Evolutionary conservation across 2,797 vertebrate species (phyloP).

Genomic region (Amblyraja radiata): DNA sequence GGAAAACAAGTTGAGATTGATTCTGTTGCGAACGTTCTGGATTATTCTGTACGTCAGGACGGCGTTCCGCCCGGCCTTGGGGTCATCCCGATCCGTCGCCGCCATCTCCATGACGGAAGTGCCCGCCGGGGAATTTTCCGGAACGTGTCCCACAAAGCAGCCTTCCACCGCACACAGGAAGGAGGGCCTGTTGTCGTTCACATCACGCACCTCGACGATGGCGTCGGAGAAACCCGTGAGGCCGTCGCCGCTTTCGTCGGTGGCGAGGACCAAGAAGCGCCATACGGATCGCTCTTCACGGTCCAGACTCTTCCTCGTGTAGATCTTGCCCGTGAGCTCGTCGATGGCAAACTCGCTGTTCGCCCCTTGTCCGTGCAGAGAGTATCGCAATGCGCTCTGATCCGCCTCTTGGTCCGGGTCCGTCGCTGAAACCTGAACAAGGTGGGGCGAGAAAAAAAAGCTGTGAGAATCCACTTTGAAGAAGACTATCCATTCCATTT

Average conservation of each 20-base stretch:
- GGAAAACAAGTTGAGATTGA: conserved; percentile 79
- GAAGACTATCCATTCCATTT: neutral
- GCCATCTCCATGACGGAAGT: conserved; percentile 78
- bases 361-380: conserved; percentile 76
- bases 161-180: conserved; percentile 69
- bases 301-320: conserved; percentile 63
- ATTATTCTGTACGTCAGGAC: conserved; percentile 74
- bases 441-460: neutral
- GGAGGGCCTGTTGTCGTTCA: conserved; percentile 74
- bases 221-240: conserved; percentile 82
- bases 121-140: conserved; percentile 75
- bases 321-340: conserved; percentile 66
- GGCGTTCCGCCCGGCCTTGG: conserved; percentile 67
- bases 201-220: conserved; percentile 69
- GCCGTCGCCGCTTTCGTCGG: conserved; percentile 72
- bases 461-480: neutral
- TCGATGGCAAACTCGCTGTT: conserved; percentile 72
- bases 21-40: conserved; percentile 73
- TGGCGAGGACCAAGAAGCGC: conserved; percentile 79
- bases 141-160: conserved; percentile 68
- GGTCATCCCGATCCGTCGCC: conserved; percentile 75
- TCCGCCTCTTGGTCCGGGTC: conserved; percentile 78
- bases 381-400: conserved; percentile 69
- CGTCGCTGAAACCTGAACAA: conserved; percentile 69
- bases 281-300: conserved; percentile 68